phyloP scores from a whole-genome alignment of 2,797 vertebrate species.

The Siniperca scherzeri region DNA sequence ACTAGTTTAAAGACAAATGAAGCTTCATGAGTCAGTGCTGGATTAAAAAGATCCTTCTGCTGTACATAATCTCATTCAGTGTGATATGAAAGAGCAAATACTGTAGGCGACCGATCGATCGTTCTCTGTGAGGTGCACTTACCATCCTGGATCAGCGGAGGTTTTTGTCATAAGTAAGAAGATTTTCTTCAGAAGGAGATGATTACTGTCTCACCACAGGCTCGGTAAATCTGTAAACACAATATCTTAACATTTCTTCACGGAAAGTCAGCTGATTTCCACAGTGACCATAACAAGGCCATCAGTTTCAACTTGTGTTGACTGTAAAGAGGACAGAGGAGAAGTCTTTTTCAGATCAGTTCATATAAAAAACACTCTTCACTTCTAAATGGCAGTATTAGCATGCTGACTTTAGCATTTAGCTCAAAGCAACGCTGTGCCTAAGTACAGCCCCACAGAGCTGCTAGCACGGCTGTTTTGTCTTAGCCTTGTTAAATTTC shows the following conservation, averaged over 20 bases:
- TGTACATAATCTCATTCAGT: slow-evolving; percentile 3
- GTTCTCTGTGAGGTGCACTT: background rate
- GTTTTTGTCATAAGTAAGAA: background rate
- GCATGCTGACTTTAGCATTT: too few relatives aligned
- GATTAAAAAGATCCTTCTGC: slow-evolving; percentile 31
- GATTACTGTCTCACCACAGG: too few relatives aligned
- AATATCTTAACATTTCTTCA: background rate
- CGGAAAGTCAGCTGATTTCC: background rate
- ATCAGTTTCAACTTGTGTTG: background rate
- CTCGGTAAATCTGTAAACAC: background rate
- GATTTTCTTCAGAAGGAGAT: background rate
- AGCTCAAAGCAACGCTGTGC: too few relatives aligned
- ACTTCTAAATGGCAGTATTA: too few relatives aligned
- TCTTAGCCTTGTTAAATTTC: too few relatives aligned
- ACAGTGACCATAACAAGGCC: background rate
- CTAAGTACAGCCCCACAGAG: too few relatives aligned
- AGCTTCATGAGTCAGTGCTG: background rate
- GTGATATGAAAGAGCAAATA: background rate
- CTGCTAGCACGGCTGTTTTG: too few relatives aligned
- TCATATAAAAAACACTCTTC: too few relatives aligned
- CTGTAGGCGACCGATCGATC: background rate
- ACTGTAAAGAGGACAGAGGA: background rate
- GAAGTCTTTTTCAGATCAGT: too few relatives aligned
- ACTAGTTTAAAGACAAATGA: slow-evolving; percentile 1
- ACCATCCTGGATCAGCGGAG: background rate